Evolutionary conservation across 2,888 invertebrate genomes (phyloP).

Genomic region (Cacoxenus indagator): DNA sequence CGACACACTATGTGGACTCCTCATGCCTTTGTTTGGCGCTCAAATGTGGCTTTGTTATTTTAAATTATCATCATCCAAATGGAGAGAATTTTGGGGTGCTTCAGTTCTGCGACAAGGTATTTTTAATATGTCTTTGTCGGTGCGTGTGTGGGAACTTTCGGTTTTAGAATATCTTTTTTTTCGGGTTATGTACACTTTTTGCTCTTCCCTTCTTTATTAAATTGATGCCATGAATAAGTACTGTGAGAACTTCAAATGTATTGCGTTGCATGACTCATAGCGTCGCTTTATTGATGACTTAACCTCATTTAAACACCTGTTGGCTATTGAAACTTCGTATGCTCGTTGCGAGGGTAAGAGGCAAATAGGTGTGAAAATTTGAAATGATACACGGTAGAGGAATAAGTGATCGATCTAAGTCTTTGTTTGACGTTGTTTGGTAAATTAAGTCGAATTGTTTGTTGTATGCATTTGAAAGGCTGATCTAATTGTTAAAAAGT

Average conservation of each 20-base stretch:
- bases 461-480: constrained; percentile 20
- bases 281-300: constrained; percentile 56
- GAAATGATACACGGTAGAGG: not conserved
- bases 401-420: constrained; percentile 25
- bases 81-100: constrained; percentile 19
- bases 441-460: constrained; percentile 21
- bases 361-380: constrained; percentile 49
- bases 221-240: constrained; percentile 50
- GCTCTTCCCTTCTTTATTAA: not conserved
- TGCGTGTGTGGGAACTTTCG: constrained; percentile 52
- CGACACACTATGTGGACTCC: not conserved
- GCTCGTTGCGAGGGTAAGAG: not conserved
- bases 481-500: constrained; percentile 48
- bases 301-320: constrained; percentile 47
- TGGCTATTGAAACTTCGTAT: constrained; percentile 3
- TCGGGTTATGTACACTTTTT: constrained; percentile 56
- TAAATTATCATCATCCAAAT: constrained; percentile 44
- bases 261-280: constrained; percentile 52
- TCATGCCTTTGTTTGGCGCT: constrained; percentile 33
- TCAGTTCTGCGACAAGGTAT: constrained; percentile 25
- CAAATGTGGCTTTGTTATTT: constrained; percentile 49
- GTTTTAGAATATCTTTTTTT: constrained; percentile 37
- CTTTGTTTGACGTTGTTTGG: constrained; percentile 29
- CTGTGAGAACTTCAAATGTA: constrained; percentile 50
- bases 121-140: not conserved